Conservation (phyloP, 2,888 invertebrate species). For the Tipula lateralis region DNA sequence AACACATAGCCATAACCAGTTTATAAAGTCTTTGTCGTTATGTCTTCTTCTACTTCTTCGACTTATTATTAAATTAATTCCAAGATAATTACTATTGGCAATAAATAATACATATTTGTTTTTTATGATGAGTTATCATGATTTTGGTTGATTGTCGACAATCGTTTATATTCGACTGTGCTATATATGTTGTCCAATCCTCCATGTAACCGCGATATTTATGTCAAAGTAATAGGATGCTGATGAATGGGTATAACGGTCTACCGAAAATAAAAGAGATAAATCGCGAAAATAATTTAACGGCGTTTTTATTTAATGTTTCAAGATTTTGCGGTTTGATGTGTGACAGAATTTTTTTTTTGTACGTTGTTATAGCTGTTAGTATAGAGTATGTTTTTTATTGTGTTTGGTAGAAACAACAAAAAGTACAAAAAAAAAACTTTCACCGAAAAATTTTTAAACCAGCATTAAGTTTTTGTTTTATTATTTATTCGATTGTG, state of each 20-base stretch:
- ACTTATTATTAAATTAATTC: neutral
- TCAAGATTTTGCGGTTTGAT: conserved; percentile 19
- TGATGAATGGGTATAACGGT: neutral
- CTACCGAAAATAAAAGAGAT: neutral
- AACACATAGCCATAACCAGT: neutral
- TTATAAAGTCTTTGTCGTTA: neutral
- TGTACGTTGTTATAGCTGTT: neutral
- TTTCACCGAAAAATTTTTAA: neutral
- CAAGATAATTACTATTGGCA: neutral
- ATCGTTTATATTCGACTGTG: neutral
- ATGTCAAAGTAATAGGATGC: conserved; percentile 11
- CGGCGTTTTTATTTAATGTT: neutral
- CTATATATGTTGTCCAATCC: too few species aligned
- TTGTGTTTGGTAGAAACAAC: neutral
- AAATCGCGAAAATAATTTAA: neutral
- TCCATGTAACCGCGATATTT: neutral
- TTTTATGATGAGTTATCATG: neutral
- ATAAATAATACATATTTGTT: neutral
- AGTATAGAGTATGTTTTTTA: too few species aligned
- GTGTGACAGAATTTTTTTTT: neutral
- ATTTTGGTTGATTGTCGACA: neutral
- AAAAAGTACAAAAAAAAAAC: neutral
- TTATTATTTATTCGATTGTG: neutral
- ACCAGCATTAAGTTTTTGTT: neutral
- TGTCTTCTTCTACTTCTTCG: neutral